These are phyloP conservation scores for Nymphalis io DNA, from an alignment of 1,140 invertebrate species.

Conservation along the genomic window DNA sequence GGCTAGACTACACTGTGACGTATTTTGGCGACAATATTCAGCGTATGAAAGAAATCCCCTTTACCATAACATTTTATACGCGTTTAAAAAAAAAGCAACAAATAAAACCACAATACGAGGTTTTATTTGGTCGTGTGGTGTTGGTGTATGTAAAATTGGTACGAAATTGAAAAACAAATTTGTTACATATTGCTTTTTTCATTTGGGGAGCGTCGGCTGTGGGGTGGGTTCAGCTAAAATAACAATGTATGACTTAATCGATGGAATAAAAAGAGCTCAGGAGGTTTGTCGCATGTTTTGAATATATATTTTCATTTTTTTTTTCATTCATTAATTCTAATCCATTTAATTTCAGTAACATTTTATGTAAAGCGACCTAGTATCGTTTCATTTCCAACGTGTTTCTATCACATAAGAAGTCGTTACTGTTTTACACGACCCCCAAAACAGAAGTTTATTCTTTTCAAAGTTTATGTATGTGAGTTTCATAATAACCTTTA, in stretches of 20 bases:
- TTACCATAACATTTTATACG: slow-evolving; percentile 60
- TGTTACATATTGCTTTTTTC: slow-evolving; percentile 79
- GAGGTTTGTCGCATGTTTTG: not conserved
- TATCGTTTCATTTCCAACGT: no score
- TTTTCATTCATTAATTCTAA: no score
- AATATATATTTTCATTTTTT: no score
- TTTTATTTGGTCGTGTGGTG: slow-evolving; percentile 57
- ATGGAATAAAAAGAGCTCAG: slow-evolving; percentile 2
- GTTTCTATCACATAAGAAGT: no score
- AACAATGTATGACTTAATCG: slow-evolving; percentile 11
- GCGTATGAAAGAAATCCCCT: slow-evolving; percentile 53
- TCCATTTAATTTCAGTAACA: no score
- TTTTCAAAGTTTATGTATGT: no score
- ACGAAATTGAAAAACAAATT: slow-evolving; percentile 80
- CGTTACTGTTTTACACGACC: no score
- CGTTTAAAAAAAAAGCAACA: slow-evolving; percentile 63
- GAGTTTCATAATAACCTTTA: no score
- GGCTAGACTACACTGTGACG: not conserved
- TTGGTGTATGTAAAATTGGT: slow-evolving; percentile 77
- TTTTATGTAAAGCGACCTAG: no score
- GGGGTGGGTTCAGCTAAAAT: slow-evolving; percentile 15
- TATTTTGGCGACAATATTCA: slow-evolving; percentile 48
- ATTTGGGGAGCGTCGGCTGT: slow-evolving; percentile 49
- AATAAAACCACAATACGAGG: slow-evolving; percentile 62
- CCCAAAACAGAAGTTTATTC: no score